Conservation (phyloP, 2,888 invertebrate genomes). For the Agapostemon virescens region DNA sequence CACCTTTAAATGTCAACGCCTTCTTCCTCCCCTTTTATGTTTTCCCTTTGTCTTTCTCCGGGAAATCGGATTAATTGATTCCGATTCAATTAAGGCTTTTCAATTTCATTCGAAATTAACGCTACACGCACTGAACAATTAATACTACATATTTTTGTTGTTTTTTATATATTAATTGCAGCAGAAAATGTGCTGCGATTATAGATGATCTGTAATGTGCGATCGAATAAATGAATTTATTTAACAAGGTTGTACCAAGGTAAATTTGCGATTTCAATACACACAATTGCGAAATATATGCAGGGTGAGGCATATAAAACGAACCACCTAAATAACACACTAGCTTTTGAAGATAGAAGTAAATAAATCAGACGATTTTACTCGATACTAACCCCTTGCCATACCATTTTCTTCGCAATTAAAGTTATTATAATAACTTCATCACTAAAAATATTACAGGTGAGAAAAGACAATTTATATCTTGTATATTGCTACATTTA, state of each 20-base stretch:
- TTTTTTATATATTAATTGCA: neutral
- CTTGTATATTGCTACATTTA: no score
- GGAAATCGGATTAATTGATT: conserved; percentile 29
- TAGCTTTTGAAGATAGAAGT: no score
- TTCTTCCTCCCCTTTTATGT: conserved; percentile 33
- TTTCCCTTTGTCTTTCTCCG: conserved; percentile 26
- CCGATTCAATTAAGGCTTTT: neutral
- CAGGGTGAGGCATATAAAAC: no score
- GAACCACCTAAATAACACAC: no score
- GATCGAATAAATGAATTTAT: neutral
- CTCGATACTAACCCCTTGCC: no score
- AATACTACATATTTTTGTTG: neutral
- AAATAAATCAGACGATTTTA: no score
- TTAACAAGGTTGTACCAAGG: neutral
- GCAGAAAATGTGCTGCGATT: neutral
- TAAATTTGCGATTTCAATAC: neutral
- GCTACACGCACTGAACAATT: neutral
- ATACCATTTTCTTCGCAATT: no score
- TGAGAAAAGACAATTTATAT: no score
- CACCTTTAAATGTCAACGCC: conserved; percentile 30
- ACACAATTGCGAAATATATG: no score
- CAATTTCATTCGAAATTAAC: neutral
- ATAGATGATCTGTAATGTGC: neutral
- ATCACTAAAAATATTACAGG: no score
- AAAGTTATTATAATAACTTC: no score